Conservation (phyloP, 2,113 vertebrate genomes). For the Corvus cornix region DNA sequence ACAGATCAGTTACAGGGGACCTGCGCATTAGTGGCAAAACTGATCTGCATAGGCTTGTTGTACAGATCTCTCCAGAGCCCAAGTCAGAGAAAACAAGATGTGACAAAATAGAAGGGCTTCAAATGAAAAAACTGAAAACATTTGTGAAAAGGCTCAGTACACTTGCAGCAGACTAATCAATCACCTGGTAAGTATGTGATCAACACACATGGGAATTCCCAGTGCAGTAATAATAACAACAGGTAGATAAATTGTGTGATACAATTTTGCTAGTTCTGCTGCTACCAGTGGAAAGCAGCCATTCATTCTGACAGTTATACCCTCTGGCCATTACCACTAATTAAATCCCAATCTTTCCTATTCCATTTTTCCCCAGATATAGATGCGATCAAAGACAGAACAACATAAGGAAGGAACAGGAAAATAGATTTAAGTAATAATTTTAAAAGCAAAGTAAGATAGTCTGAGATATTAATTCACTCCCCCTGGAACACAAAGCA, state of each 20-base stretch:
- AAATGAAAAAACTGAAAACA: not conserved
- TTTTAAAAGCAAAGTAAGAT: slow-evolving; percentile 3
- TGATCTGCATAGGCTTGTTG: not conserved
- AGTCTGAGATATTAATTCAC: not conserved
- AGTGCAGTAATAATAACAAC: not conserved
- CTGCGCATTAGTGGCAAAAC: not conserved
- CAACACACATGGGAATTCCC: not conserved
- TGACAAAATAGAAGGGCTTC: slow-evolving; percentile 11
- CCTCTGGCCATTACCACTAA: not conserved
- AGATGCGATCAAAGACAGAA: not conserved
- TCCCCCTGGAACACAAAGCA: not conserved
- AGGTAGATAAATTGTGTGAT: slow-evolving; percentile 7
- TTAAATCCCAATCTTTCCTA: slow-evolving; percentile 37
- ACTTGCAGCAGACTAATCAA: not conserved
- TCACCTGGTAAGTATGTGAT: slow-evolving; percentile 14
- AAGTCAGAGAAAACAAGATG: not conserved
- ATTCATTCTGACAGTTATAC: not conserved
- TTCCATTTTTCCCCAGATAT: slow-evolving; percentile 5
- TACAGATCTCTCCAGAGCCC: not conserved
- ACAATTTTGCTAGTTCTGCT: not conserved
- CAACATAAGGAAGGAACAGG: not conserved
- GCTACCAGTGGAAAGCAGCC: not conserved
- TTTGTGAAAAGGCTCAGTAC: not conserved
- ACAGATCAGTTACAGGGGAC: not conserved
- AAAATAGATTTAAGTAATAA: slow-evolving; percentile 23